phyloP scores from a whole-genome alignment of 2,888 invertebrate genomes.

The Chrysomela aeneicollis region DNA sequence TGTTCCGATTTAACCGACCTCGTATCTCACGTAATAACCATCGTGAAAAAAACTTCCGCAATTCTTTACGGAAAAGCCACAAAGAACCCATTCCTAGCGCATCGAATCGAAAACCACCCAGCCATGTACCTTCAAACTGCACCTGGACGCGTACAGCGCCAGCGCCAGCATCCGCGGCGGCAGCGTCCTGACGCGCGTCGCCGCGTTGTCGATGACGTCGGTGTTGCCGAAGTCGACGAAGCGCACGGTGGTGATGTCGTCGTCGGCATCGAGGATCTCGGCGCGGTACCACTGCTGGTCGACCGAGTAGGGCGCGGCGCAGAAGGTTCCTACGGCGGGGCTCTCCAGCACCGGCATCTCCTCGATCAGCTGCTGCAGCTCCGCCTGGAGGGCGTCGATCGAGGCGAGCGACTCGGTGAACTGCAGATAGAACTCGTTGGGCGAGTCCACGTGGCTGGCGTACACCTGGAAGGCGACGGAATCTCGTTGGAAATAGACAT shows the following conservation, averaged over 20 bases:
- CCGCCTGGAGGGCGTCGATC: conserved; percentile 69
- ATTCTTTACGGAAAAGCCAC: too few relatives aligned
- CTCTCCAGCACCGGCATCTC: conserved; percentile 65
- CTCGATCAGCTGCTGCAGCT: conserved; percentile 68
- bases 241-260: conserved; percentile 77
- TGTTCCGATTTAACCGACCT: too few relatives aligned
- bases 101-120: too few relatives aligned
- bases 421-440: conserved; percentile 80
- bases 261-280: conserved; percentile 80
- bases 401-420: conserved; percentile 65
- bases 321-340: conserved; percentile 70
- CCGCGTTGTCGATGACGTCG: conserved; percentile 73
- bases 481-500: background rate
- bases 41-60: too few relatives aligned
- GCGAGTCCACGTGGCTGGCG: conserved; percentile 78
- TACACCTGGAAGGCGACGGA: conserved; percentile 60
- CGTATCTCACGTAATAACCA: too few relatives aligned
- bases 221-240: conserved; percentile 84
- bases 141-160: conserved; percentile 68
- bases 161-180: conserved; percentile 67
- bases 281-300: conserved; percentile 92
- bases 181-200: conserved; percentile 68
- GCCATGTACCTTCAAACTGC: conserved; percentile 64
- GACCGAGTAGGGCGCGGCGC: conserved; percentile 81
- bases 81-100: too few relatives aligned